These are phyloP conservation scores for Amphipyra berbera DNA, from an alignment of 2,888 invertebrate species.

Conservation along the genomic window DNA sequence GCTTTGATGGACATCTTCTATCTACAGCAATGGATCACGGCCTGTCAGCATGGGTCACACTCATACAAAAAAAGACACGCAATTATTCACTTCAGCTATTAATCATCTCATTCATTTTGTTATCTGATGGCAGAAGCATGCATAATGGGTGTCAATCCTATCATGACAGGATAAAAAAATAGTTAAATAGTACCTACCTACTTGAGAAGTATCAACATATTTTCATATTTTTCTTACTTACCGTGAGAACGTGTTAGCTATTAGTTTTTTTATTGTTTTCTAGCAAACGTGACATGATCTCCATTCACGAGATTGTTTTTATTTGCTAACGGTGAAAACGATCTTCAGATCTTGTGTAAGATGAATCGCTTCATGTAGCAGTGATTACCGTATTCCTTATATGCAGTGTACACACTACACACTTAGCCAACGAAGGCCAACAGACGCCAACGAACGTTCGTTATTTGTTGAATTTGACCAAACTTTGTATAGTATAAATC, in stretches of 20 bases:
- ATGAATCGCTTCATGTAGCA: conserved; percentile 25
- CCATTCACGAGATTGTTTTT: conserved; percentile 40
- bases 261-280: conserved; percentile 44
- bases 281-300: conserved; percentile 46
- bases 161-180: conserved; percentile 41
- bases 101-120: conserved; percentile 37
- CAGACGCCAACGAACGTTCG: too few species aligned
- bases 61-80: conserved; percentile 21
- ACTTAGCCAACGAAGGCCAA: too few species aligned
- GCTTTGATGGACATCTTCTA: conserved; percentile 4
- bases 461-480: too few species aligned
- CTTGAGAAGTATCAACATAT: conserved; percentile 5
- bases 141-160: conserved; percentile 35
- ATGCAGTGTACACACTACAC: too few species aligned
- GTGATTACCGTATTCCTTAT: conserved; percentile 23
- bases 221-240: conserved; percentile 38
- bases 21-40: conserved; percentile 1
- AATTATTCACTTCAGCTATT: conserved; percentile 42
- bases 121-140: conserved; percentile 34
- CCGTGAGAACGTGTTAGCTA: conserved; percentile 37
- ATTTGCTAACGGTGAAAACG: conserved; percentile 48
- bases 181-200: conserved; percentile 1
- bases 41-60: too few species aligned
- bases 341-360: conserved; percentile 16
- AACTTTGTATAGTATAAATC: too few species aligned